Conservation (phyloP, 2,797 vertebrate species). For the Anguilla marmorata region DNA sequence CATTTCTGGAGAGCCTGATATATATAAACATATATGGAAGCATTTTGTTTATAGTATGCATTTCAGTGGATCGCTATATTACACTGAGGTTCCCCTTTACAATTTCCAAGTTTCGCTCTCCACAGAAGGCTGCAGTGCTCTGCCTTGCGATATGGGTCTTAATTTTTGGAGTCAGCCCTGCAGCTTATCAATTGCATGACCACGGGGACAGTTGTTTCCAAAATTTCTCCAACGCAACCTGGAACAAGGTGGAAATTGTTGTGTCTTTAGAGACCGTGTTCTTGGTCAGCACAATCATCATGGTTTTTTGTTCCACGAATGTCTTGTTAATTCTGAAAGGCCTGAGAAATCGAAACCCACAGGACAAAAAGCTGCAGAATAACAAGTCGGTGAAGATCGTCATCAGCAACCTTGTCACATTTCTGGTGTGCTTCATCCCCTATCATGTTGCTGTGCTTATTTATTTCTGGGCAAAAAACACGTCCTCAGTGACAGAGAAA, state of each 20-base stretch:
- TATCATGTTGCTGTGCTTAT: conserved; percentile 59
- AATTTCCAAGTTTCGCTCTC: conserved; percentile 54
- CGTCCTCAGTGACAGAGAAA: rapidly evolving
- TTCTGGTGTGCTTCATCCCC: conserved; percentile 70
- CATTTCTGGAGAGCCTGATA: conserved; percentile 68
- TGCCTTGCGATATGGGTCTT: conserved; percentile 59
- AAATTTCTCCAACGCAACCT: conserved; percentile 58
- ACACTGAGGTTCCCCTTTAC: conserved; percentile 61
- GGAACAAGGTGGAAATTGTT: conserved; percentile 54
- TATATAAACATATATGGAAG: conserved; percentile 75
- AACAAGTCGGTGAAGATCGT: conserved; percentile 65
- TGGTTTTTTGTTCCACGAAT: conserved; percentile 63
- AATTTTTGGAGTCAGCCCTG: conserved; percentile 44
- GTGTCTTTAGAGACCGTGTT: conserved; percentile 56
- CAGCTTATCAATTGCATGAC: conserved; percentile 51
- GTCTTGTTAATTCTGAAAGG: conserved; percentile 47
- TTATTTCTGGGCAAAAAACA: conserved; percentile 62
- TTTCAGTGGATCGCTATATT: conserved; percentile 65
- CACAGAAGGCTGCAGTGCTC: conserved; percentile 56
- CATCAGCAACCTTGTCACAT: conserved; percentile 58
- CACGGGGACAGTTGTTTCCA: conserved; percentile 61
- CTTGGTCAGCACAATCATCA: conserved; percentile 41
- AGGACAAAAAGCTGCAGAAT: conserved; percentile 38
- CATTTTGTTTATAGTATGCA: conserved; percentile 69
- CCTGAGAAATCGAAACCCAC: conserved; percentile 44